These are phyloP conservation scores for Sclerodermus sp. DNA, from an alignment of 2,888 invertebrate species.

Conservation along the genomic window DNA sequence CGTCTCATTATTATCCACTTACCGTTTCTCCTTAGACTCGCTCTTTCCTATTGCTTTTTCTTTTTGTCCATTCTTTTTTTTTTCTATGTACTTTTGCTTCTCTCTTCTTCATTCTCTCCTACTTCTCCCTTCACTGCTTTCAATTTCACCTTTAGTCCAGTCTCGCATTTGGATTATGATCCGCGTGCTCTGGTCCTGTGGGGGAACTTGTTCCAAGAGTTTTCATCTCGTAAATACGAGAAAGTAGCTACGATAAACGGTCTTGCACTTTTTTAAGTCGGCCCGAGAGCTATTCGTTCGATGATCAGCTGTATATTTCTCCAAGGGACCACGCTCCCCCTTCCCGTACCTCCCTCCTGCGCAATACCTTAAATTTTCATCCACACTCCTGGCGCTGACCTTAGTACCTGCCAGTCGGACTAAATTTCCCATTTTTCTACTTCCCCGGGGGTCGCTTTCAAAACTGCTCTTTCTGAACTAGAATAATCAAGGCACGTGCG, in stretches of 20 bases:
- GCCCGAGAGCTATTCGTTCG: not conserved
- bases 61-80: not conserved
- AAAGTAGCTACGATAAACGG: not conserved
- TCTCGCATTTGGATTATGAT: not conserved
- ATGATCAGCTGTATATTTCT: not conserved
- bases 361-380: not conserved
- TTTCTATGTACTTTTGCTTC: not conserved
- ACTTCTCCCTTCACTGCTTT: not conserved
- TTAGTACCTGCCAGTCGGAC: constrained; percentile 29
- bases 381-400: constrained; percentile 6
- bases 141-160: not conserved
- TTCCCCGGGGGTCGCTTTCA: constrained; percentile 18
- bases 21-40: not conserved
- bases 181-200: not conserved
- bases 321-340: no score
- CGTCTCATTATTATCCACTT: not conserved
- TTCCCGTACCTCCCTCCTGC: no score
- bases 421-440: constrained; percentile 32
- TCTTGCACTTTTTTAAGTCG: not conserved
- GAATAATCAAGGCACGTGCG: no score
- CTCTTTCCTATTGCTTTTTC: not conserved
- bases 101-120: not conserved
- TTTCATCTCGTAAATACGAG: not conserved
- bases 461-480: constrained; percentile 10
- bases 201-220: not conserved